Evolutionary conservation across 2,797 vertebrate species (phyloP).

Genomic region (Scomberomorus guttatus): DNA sequence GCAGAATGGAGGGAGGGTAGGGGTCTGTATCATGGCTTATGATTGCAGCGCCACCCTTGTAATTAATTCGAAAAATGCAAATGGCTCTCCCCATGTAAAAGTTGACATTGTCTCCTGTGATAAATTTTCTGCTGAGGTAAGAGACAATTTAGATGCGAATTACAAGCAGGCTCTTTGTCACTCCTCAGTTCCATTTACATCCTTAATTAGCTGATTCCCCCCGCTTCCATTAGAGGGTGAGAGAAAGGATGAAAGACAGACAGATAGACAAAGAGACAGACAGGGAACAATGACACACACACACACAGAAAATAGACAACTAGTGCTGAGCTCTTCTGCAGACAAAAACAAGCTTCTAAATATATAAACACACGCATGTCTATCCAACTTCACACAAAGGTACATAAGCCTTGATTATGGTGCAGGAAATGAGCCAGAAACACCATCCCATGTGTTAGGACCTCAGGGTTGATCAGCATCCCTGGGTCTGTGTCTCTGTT

Average conservation of each 20-base stretch:
- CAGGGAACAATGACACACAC: slow-evolving; percentile 35
- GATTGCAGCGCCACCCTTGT: slow-evolving; percentile 81
- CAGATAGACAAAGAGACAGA: slow-evolving; percentile 24
- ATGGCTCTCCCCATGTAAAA: slow-evolving; percentile 85
- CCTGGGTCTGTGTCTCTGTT: slow-evolving; percentile 76
- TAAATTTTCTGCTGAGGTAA: slow-evolving; percentile 96
- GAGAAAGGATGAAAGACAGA: slow-evolving; percentile 56
- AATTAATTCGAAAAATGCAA: slow-evolving; percentile 86
- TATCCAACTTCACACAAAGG: slow-evolving; percentile 71
- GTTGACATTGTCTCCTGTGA: slow-evolving; percentile 92
- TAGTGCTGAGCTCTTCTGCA: slow-evolving; percentile 45
- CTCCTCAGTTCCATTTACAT: slow-evolving; percentile 93
- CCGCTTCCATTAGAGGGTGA: slow-evolving; percentile 88
- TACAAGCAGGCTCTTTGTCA: slow-evolving; percentile 91
- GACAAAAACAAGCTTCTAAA: slow-evolving; percentile 31
- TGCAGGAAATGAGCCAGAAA: slow-evolving; percentile 86
- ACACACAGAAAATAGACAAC: slow-evolving; percentile 45
- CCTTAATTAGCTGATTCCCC: slow-evolving; percentile 93
- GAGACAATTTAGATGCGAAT: slow-evolving; percentile 93
- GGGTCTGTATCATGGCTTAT: slow-evolving; percentile 78
- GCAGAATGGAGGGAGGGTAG: slow-evolving; percentile 64
- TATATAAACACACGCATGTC: slow-evolving; percentile 36
- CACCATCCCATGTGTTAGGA: slow-evolving; percentile 83
- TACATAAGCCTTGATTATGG: slow-evolving; percentile 86
- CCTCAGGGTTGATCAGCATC: slow-evolving; percentile 80